Conservation (phyloP, 1,140 invertebrate genomes). For the Lanistes nyassanus region DNA sequence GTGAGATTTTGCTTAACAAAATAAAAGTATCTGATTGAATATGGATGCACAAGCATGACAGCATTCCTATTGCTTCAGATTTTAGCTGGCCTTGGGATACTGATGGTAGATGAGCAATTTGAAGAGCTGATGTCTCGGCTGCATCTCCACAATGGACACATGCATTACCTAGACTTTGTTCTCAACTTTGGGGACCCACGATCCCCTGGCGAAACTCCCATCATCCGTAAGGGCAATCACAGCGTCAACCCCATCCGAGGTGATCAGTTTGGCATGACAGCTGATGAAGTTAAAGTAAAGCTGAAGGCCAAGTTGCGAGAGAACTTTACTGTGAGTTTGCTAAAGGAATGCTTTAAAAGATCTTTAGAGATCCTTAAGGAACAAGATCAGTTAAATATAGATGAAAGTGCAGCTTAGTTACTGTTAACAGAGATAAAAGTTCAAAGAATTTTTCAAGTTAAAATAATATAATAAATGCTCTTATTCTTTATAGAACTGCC, state of each 20-base stretch:
- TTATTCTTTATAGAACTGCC: too few species aligned
- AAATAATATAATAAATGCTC: too few species aligned
- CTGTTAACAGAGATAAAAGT: too few species aligned
- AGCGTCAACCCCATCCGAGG: conserved; percentile 59
- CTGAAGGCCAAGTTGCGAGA: conserved; percentile 59
- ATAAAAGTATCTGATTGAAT: too few species aligned
- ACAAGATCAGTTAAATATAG: too few species aligned
- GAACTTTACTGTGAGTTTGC: conserved; percentile 62
- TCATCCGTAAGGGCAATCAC: conserved; percentile 53
- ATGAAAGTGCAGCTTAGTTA: too few species aligned
- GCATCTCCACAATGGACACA: conserved; percentile 52
- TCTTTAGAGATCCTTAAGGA: too few species aligned
- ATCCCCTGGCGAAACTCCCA: conserved; percentile 33
- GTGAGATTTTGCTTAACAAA: background rate
- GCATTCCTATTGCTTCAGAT: conserved; percentile 42
- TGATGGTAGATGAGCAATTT: conserved; percentile 60
- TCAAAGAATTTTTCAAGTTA: too few species aligned
- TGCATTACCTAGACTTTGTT: conserved; percentile 61
- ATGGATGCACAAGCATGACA: too few species aligned
- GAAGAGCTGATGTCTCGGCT: conserved; percentile 53
- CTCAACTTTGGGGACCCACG: conserved; percentile 56
- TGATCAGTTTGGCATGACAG: conserved; percentile 60
- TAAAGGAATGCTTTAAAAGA: background rate
- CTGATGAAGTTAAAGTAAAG: conserved; percentile 54
- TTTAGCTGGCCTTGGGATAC: conserved; percentile 49